Evolutionary conservation across 2,797 vertebrate genomes (phyloP).

Genomic region (Melopsittacus undulatus): DNA sequence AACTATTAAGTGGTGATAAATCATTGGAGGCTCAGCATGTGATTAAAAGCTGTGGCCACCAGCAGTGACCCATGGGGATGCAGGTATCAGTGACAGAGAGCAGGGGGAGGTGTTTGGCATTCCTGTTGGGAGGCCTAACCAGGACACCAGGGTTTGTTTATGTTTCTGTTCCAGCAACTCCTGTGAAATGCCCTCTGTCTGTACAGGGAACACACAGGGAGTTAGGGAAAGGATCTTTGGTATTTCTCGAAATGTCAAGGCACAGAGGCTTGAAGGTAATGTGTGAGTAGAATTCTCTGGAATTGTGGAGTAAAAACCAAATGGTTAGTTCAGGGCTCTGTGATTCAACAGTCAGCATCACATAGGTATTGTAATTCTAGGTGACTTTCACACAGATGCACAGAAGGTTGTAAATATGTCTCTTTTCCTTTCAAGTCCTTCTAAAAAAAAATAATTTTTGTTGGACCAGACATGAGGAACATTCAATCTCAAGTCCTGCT

Average conservation of each 20-base stretch:
- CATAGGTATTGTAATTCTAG: not conserved
- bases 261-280: not conserved
- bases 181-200: conserved; percentile 69
- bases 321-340: not conserved
- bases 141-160: conserved; percentile 57
- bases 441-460: not conserved
- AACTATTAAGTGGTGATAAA: conserved; percentile 66
- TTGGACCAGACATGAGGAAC: not conserved
- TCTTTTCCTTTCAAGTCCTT: not conserved
- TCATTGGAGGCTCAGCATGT: conserved; percentile 51
- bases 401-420: not conserved
- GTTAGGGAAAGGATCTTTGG: conserved; percentile 45
- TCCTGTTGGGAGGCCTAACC: conserved; percentile 39
- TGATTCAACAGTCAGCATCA: not conserved
- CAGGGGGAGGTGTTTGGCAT: conserved; percentile 61
- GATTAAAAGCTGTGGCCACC: conserved; percentile 66
- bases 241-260: conserved; percentile 50
- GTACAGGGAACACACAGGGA: conserved; percentile 57
- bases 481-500: not conserved
- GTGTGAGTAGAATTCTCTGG: conserved; percentile 12
- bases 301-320: not conserved
- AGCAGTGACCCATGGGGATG: conserved; percentile 59
- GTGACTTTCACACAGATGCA: not conserved
- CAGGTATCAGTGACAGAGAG: conserved; percentile 61
- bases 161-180: conserved; percentile 70